These are phyloP conservation scores for Halisarca cf. caerulea DNA, from an alignment of 37 sponge, comb jelly and placozoan species.

Conservation along the genomic window DNA sequence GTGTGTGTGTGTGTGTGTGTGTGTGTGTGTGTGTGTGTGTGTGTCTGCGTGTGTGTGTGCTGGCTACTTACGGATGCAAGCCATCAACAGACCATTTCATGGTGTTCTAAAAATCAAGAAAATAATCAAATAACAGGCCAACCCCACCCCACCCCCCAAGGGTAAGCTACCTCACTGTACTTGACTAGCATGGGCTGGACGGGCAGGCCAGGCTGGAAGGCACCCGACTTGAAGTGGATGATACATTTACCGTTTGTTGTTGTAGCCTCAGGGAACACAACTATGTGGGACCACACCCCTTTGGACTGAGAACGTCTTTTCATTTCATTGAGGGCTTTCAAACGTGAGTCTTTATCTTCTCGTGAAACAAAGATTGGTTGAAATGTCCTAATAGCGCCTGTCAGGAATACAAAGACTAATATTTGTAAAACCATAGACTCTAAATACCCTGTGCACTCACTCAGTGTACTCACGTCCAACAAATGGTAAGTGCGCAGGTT, in stretches of 20 bases:
- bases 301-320: constrained; percentile 25
- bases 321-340: constrained; percentile 42
- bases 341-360: constrained; percentile 36
- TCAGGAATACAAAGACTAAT: too few species aligned
- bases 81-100: constrained; percentile 52
- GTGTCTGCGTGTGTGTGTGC: background rate
- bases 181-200: constrained; percentile 54
- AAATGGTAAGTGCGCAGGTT: constrained; percentile 23
- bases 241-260: constrained; percentile 52
- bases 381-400: constrained; percentile 31
- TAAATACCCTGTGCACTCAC: too few species aligned
- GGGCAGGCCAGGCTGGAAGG: constrained; percentile 54
- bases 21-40: too few species aligned
- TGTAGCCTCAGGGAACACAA: constrained; percentile 75
- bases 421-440: too few species aligned
- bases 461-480: constrained; percentile 83
- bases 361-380: constrained; percentile 64
- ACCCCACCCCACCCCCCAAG: background rate
- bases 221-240: constrained; percentile 61
- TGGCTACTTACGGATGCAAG: constrained; percentile 23
- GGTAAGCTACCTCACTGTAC: constrained; percentile 24
- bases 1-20: constrained; percentile 29
- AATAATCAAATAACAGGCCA: background rate
- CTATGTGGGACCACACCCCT: constrained; percentile 58
- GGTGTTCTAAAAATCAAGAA: constrained; percentile 33